phyloP scores from a whole-genome alignment of 1,140 invertebrate genomes.

The Campodea augens region DNA sequence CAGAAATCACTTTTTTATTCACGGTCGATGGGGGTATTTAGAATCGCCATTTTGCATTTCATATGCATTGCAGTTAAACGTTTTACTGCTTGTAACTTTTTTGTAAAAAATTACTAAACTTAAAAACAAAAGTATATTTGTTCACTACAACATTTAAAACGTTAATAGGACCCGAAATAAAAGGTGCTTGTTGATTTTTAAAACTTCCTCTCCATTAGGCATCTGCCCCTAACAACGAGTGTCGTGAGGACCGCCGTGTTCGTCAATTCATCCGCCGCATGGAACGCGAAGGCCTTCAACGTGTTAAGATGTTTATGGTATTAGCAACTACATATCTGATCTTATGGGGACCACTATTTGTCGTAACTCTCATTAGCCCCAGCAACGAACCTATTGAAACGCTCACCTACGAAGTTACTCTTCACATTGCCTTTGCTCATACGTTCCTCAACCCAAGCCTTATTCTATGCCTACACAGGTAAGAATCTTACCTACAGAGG shows the following conservation, averaged over 20 bases:
- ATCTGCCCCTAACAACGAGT: conserved; percentile 9
- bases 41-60: no score
- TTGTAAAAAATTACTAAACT: no score
- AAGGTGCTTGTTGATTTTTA: no score
- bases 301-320: conserved; percentile 65
- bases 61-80: no score
- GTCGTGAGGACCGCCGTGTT: conserved; percentile 47
- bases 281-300: conserved; percentile 52
- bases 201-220: no score
- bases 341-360: conserved; percentile 75
- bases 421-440: conserved; percentile 73
- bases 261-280: conserved; percentile 54
- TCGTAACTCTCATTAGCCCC: conserved; percentile 55
- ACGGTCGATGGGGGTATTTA: no score
- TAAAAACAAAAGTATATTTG: no score
- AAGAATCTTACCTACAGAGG: no score
- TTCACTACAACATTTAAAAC: no score
- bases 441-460: conserved; percentile 66
- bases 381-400: conserved; percentile 46
- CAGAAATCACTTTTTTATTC: no score
- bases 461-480: conserved; percentile 58
- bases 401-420: conserved; percentile 50
- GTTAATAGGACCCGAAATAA: no score
- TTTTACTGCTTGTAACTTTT: no score
- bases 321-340: conserved; percentile 66